Base-by-base conservation (phyloP, 2,797 vertebrate species). In the Ptychadena robeensis region DNA sequence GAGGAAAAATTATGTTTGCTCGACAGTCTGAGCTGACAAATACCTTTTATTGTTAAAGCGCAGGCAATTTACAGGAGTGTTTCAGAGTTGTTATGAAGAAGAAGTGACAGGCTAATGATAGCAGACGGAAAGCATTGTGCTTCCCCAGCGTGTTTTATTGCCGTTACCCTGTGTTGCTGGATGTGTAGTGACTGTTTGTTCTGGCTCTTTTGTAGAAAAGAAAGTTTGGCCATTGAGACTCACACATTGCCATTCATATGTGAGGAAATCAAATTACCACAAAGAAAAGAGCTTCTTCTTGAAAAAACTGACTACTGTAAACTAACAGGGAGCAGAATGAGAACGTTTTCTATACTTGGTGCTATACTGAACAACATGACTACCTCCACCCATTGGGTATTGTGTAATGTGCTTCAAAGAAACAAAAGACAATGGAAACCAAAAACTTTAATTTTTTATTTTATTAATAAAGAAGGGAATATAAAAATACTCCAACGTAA, bases 61-160 rank as follows among this genome's bases (percentile, higher is more conserved):
- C 83, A 53, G 73, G 77, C 0, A 37, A 68, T 30, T 32, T 0
- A 0, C 22, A 0, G 0, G 14, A 1, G 44, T 27, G 74, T 32
- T 86, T 63, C 37, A 37, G 65, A 86, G 80, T 38, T 30, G 35
- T 74, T 38, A 75, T 82, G 67, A 66, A 73, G 79, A 59, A 82
- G 27, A 82, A 84, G 31, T 0, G 27, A 85, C 0, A 2, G 72
- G 35, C 30, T 66, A 0, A 6, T 8, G 64, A 85, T 63, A 71
- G 80, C 81, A 82, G 57, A 76, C 66, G 81, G 32, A 18, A 80
- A 0, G 0, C 14, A 86, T 76, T 82, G 34, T 22, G 12, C 75
- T 81, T 73, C 59, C 69, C 30, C 12, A 0, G 0, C 57, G 77
- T 1, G 2, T 40, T 53, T 34, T 53, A 30, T 77, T 57, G 44